phyloP scores from a whole-genome alignment of 1,140 invertebrate species.

The Bursaphelenchus mucronatus region DNA sequence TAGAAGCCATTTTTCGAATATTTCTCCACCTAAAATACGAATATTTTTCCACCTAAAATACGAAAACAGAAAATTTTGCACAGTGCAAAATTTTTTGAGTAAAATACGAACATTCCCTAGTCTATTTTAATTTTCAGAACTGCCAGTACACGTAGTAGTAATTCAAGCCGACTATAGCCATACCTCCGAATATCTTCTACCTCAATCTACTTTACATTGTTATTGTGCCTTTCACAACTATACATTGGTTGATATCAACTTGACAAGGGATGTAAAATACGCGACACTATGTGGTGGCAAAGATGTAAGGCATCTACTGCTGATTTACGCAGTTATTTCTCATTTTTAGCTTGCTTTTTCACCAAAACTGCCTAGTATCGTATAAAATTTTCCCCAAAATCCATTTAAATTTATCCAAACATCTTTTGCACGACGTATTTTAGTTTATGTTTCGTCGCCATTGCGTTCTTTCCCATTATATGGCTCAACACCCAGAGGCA shows the following conservation, averaged over 20 bases:
- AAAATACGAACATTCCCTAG: too few relatives aligned
- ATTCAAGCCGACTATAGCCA: conserved; percentile 45
- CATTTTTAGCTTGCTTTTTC: too few relatives aligned
- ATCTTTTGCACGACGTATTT: conserved; percentile 1
- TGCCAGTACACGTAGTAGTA: conserved; percentile 58
- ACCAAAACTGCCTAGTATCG: too few relatives aligned
- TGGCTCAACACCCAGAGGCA: conserved; percentile 17
- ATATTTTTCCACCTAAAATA: too few relatives aligned
- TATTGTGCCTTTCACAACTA: conserved; percentile 24
- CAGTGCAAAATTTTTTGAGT: too few relatives aligned
- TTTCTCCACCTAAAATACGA: too few relatives aligned
- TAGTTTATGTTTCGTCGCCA: conserved; percentile 50
- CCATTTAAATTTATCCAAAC: neutral
- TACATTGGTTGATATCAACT: conserved; percentile 20
- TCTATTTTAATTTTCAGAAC: too few relatives aligned
- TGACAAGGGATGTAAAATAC: conserved; percentile 6
- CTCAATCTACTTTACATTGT: conserved; percentile 26
- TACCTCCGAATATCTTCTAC: conserved; percentile 21
- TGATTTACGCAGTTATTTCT: too few relatives aligned
- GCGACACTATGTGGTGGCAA: conserved; percentile 18
- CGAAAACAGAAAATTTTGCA: too few relatives aligned
- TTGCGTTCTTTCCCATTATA: conserved; percentile 37
- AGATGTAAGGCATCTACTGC: conserved; percentile 20
- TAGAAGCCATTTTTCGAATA: too few relatives aligned
- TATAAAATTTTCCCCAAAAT: neutral